Evolutionary conservation across 2,113 vertebrate species (phyloP).

Genomic region (Odontesthes bonariensis): DNA sequence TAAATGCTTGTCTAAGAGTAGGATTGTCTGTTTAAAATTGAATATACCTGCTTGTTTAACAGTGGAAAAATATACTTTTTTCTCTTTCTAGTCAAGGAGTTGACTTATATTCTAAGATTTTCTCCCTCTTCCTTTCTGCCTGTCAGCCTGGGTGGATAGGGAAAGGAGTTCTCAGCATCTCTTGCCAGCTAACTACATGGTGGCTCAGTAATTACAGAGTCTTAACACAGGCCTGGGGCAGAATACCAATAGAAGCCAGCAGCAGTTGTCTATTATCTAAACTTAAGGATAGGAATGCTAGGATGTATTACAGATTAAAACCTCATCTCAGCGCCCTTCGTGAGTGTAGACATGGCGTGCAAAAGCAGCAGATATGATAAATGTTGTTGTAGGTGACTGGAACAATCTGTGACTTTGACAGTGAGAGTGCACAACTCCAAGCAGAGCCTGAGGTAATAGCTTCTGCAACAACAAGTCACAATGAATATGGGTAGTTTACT

Average conservation of each 20-base stretch:
- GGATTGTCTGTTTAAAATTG: conserved; percentile 38
- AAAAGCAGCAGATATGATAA: conserved; percentile 29
- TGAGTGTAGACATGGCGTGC: conserved; percentile 7
- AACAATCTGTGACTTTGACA: neutral
- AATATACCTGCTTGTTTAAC: conserved; percentile 21
- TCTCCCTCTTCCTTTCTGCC: conserved; percentile 39
- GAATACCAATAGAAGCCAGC: conserved; percentile 66
- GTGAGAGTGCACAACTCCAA: neutral
- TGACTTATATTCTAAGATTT: conserved; percentile 35
- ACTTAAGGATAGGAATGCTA: conserved; percentile 54
- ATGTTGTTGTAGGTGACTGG: neutral
- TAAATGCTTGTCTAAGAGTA: conserved; percentile 39
- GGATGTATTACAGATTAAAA: conserved; percentile 40
- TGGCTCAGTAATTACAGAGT: conserved; percentile 78
- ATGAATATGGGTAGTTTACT: neutral
- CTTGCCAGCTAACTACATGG: conserved; percentile 76
- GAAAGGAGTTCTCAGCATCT: conserved; percentile 62
- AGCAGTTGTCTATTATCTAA: conserved; percentile 70
- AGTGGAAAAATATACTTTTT: conserved; percentile 15
- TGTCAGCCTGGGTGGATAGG: conserved; percentile 59
- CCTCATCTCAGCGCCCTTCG: conserved; percentile 12
- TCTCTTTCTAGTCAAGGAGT: conserved; percentile 24
- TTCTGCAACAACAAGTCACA: neutral
- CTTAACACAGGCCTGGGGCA: conserved; percentile 68
- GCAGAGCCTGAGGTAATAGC: conserved; percentile 1